Conservation (phyloP, 1,140 invertebrate species). For the Magallana angulata region DNA sequence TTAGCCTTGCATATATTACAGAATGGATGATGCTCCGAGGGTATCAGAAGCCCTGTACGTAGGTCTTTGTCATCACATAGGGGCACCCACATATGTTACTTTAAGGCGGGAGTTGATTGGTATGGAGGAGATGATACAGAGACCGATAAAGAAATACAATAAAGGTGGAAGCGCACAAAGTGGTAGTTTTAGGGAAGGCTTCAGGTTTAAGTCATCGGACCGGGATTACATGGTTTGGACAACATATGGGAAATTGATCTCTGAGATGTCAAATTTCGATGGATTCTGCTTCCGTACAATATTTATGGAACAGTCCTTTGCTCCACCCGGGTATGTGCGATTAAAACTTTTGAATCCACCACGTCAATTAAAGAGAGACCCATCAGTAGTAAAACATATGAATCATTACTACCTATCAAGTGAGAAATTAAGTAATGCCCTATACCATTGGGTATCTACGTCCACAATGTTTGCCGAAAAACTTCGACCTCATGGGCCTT, state of each 20-base stretch:
- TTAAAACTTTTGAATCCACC: not conserved
- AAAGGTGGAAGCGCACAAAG: not conserved
- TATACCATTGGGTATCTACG: not conserved
- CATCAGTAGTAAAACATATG: not conserved
- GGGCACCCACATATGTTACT: not conserved
- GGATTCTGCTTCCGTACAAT: not conserved
- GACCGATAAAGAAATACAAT: not conserved
- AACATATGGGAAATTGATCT: not conserved
- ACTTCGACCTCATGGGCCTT: not conserved
- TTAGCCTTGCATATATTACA: not conserved
- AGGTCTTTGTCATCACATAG: not conserved
- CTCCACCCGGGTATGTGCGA: not conserved
- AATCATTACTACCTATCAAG: not conserved
- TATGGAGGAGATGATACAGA: not conserved
- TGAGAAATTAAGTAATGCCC: not conserved
- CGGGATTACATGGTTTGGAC: not conserved
- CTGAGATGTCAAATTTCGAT: not conserved
- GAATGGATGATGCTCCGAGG: not conserved
- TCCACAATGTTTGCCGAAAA: not conserved
- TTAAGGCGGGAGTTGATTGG: not conserved
- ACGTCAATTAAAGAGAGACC: not conserved
- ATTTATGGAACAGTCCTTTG: not conserved
- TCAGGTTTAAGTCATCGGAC: not conserved
- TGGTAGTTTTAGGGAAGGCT: not conserved
- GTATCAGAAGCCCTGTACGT: not conserved